Conservation (phyloP, 2,888 invertebrate genomes). For the Hirudinaria manillensis region DNA sequence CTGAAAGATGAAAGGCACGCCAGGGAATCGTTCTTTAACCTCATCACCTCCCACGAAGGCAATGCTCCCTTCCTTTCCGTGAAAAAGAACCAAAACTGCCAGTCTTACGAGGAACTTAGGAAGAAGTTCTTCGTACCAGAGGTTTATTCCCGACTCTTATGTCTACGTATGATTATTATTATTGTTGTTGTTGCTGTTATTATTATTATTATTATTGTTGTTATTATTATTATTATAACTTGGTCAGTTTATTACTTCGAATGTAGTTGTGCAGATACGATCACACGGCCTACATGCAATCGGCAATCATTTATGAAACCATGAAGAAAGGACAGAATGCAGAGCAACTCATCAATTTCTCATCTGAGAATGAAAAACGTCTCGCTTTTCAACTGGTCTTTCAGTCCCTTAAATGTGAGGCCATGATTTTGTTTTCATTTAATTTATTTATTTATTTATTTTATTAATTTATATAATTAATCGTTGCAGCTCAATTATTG, state of each 20-base stretch:
- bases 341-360: not conserved
- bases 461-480: not conserved
- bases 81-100: not conserved
- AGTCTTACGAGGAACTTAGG: not conserved
- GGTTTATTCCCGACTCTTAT: not conserved
- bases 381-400: slow-evolving; percentile 48
- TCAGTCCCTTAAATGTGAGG: slow-evolving; percentile 50
- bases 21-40: slow-evolving; percentile 8
- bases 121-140: not conserved
- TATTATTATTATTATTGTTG: not conserved
- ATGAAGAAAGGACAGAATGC: too few relatives aligned
- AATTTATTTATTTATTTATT: not conserved
- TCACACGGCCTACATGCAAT: slow-evolving; percentile 44
- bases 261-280: slow-evolving; percentile 41
- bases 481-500: not conserved
- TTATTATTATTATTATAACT: not conserved
- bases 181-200: not conserved
- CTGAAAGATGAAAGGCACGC: not conserved
- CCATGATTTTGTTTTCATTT: not conserved
- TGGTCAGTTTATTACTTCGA: not conserved
- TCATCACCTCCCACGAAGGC: not conserved
- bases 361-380: slow-evolving; percentile 21
- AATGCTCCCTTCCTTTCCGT: not conserved
- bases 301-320: slow-evolving; percentile 44
- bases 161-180: too few relatives aligned